phyloP scores from a whole-genome alignment of 2,888 invertebrate species.

The Napeogenes inachia region DNA sequence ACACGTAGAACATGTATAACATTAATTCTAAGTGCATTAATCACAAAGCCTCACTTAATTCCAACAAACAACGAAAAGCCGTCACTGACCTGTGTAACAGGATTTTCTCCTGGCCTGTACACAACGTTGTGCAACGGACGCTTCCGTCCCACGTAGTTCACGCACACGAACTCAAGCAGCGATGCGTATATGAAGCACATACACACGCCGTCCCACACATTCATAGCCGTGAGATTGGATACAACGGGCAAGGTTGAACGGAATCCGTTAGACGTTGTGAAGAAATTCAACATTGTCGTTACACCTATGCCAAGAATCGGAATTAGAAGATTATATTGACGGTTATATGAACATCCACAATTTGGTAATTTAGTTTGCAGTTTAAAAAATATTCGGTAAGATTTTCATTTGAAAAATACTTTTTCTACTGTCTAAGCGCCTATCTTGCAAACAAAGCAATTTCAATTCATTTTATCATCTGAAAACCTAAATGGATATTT shows the following conservation, averaged over 20 bases:
- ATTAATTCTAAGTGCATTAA: neutral
- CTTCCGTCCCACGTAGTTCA: conserved; percentile 95
- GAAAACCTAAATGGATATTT: neutral
- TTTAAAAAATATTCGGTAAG: neutral
- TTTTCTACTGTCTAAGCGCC: neutral
- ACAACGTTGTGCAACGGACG: conserved; percentile 92
- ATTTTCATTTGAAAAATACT: neutral
- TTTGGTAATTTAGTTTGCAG: neutral
- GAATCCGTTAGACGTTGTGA: conserved; percentile 96
- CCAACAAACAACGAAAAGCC: conserved; percentile 19
- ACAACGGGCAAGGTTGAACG: conserved; percentile 95
- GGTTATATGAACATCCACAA: conserved; percentile 23
- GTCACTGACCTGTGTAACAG: conserved; percentile 88
- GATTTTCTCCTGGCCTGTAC: conserved; percentile 92
- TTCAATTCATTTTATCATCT: neutral
- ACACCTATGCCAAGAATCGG: conserved; percentile 80
- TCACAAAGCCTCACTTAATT: conserved; percentile 14
- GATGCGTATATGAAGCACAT: conserved; percentile 98
- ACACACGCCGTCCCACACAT: conserved; percentile 97
- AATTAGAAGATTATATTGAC: conserved; percentile 7
- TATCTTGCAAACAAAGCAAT: neutral
- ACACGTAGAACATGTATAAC: conserved; percentile 13
- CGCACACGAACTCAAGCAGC: conserved; percentile 94
- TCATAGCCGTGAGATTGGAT: conserved; percentile 96
- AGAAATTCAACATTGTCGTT: conserved; percentile 98